Percentiles rank a stretch among this genome's conserved stretches.
Conservation (phyloP, 2,888 invertebrate genomes). For the Isoperla grammatica region DNA sequence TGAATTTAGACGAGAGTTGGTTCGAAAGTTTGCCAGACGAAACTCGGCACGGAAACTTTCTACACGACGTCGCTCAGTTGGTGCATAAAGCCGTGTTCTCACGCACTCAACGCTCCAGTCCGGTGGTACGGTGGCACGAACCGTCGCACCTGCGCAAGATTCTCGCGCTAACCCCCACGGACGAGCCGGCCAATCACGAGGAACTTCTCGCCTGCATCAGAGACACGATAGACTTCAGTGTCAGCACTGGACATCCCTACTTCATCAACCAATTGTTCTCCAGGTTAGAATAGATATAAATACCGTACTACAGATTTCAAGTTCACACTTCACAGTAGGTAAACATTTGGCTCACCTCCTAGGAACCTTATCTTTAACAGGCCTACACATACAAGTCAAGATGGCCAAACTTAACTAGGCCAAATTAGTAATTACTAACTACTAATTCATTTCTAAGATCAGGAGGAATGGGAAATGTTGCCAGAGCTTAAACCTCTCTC, state of each 20-base stretch:
- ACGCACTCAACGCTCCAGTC: slow-evolving; percentile 41
- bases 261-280: slow-evolving; percentile 54
- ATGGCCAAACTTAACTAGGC: too few species aligned
- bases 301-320: too few species aligned
- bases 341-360: too few species aligned
- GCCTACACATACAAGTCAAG: not conserved
- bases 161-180: slow-evolving; percentile 43
- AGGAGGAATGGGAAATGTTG: too few species aligned
- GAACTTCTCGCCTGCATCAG: slow-evolving; percentile 44
- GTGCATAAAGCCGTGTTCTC: slow-evolving; percentile 44
- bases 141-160: slow-evolving; percentile 45
- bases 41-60: slow-evolving; percentile 43
- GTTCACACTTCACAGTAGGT: too few species aligned
- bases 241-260: slow-evolving; percentile 53
- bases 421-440: too few species aligned
- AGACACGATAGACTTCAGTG: slow-evolving; percentile 50
- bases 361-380: not conserved
- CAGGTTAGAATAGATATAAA: slow-evolving; percentile 45
- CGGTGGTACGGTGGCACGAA: slow-evolving; percentile 49
- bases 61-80: slow-evolving; percentile 42
- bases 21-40: slow-evolving; percentile 37
- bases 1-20: slow-evolving; percentile 14
- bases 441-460: too few species aligned
- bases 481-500: too few species aligned
- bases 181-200: slow-evolving; percentile 43